Conservation (phyloP, 1,140 invertebrate genomes). For the Conus betulinus region DNA sequence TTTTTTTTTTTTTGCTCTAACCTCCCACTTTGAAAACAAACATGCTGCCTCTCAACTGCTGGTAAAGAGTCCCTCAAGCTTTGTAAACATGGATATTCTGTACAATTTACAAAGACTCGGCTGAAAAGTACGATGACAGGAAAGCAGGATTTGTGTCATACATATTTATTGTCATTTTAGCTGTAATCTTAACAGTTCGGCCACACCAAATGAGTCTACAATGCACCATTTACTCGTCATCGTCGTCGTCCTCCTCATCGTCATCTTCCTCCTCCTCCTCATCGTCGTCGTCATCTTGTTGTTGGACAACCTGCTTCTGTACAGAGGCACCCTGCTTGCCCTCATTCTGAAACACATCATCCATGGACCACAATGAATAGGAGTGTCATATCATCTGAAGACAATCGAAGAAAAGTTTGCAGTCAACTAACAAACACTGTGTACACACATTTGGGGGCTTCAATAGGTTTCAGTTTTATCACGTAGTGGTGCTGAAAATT, state of each 20-base stretch:
- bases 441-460: too few species aligned
- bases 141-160: neutral
- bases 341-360: constrained; percentile 13
- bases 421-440: too few species aligned
- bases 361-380: too few species aligned
- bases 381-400: too few species aligned
- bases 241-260: constrained; percentile 58
- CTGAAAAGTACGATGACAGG: neutral
- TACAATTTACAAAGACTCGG: neutral
- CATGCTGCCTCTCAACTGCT: neutral
- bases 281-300: constrained; percentile 51
- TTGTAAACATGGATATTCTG: neutral
- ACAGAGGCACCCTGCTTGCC: constrained; percentile 27
- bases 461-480: too few species aligned
- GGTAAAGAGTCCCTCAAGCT: neutral
- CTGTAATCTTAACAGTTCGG: neutral
- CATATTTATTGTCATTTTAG: neutral
- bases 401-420: too few species aligned
- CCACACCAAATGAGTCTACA: neutral
- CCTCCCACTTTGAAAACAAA: constrained; percentile 3
- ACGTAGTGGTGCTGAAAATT: too few species aligned
- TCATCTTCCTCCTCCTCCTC: constrained; percentile 62
- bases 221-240: constrained; percentile 43
- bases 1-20: neutral
- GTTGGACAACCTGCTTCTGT: constrained; percentile 29